These are phyloP conservation scores for Drosophila hydei DNA, from an alignment of 1,140 invertebrate genomes.

Conservation along the genomic window DNA sequence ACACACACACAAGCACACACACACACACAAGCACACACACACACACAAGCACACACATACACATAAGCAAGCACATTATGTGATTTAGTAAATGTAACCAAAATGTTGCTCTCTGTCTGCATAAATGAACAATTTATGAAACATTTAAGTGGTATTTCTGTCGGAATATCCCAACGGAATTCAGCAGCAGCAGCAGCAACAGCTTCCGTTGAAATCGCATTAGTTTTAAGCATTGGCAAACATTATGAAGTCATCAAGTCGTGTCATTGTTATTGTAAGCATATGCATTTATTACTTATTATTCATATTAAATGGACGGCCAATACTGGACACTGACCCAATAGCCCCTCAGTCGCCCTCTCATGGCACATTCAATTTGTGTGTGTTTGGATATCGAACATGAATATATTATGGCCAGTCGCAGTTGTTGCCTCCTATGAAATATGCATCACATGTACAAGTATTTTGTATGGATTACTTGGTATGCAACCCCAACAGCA, in stretches of 20 bases:
- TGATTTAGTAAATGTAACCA: slow-evolving; percentile 14
- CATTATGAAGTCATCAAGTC: slow-evolving; percentile 37
- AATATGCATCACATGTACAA: slow-evolving; percentile 51
- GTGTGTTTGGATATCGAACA: slow-evolving; percentile 34
- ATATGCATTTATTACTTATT: slow-evolving; percentile 40
- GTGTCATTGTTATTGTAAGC: slow-evolving; percentile 27
- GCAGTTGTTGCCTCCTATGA: slow-evolving; percentile 22
- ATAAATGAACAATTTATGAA: slow-evolving; percentile 68
- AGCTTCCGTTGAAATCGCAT: slow-evolving; percentile 23
- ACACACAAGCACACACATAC: too few relatives aligned
- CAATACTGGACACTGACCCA: not conserved
- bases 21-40: not conserved
- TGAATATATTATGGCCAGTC: slow-evolving; percentile 38
- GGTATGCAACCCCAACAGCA: not conserved
- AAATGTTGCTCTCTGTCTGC: slow-evolving; percentile 13
- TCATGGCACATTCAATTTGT: slow-evolving; percentile 34
- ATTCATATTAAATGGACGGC: slow-evolving; percentile 35
- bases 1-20: slow-evolving; percentile 4
- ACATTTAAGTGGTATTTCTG: slow-evolving; percentile 32
- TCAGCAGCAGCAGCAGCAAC: not conserved
- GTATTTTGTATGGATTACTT: slow-evolving; percentile 47
- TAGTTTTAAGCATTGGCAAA: slow-evolving; percentile 36
- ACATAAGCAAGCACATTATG: not conserved
- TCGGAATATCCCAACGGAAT: not conserved
- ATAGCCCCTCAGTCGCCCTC: not conserved